Evolutionary conservation across 2,888 invertebrate species (phyloP), one percentile per base, ranked within the genome.

Genomic region (Beris chalybata): DNA sequence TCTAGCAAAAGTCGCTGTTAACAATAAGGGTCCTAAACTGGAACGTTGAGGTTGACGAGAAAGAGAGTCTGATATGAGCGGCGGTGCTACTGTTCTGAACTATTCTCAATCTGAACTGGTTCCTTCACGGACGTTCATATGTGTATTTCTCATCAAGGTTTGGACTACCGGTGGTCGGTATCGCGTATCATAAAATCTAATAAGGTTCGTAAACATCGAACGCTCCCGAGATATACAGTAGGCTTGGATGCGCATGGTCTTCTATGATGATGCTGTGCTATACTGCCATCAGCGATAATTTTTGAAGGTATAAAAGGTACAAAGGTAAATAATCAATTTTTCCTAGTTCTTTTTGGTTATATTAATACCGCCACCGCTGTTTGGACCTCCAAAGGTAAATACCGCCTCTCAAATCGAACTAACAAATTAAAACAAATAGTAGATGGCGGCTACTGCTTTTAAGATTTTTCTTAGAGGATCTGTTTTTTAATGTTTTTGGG

Each of bases 361-460:
- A 45, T 22, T 47, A 12, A 29, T 61, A 61, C 61, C 61, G 61
- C 61, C 61, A 61, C 61, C 52, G 58, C 53, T 47, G 13, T 64
- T 64, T 54, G 64, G 30, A 30, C 54, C 64, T 22, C 38, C 56
- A 9, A 56, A 31, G 9, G 64, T 38, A 55, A 65, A 65, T 32
- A 65, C 52, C 47, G 29, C 30, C 48, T 65, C 56, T 65, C 64
- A 65, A 65, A 65, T 65, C 69, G 67, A 68, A 67, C 67, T 71
- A 71, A 71, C 71, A 71, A 72, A 72, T 72, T 71, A 69, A 71
- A 70, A 70, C 70, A 72, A 72, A 72, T 69, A 72, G 68, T 66
- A 69, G 22, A 22, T 52, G 67, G 70, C 71, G 71, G 71, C 71
- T 72, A 72, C 71, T 71, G 71, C 66, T 70, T 70, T 71, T 71